Base-by-base conservation (phyloP, 2,888 invertebrate species). In the Volucella inanis region DNA sequence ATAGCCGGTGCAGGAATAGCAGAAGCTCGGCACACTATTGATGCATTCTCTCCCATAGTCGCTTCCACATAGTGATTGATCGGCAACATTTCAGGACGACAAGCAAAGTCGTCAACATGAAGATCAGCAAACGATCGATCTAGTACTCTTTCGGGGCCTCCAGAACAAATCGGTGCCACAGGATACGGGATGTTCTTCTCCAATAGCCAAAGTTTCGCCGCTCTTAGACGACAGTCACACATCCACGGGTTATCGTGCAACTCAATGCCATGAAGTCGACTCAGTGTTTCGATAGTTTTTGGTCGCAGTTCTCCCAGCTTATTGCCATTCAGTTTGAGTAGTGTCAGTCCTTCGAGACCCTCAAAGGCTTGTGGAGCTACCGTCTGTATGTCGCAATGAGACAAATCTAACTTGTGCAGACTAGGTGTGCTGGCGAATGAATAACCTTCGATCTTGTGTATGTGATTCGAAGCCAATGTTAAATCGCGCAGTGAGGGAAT, bases 171-270 rank as follows among this genome's bases (percentile, higher is more conserved):
- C 0, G 97, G 97, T 8, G 96, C 95, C 68, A 96, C 95, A n/a
- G 95, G 94, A 88, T 95, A 94, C 2, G 96, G 95, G 49, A 96
- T 94, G 90, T 96, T 96, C 88, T 95, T 94, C 89, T 95, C 94
- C 65, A 95, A 94, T 87, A 97, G 92, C 97, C 97, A 97, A 88
- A 95, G 93, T 90, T 97, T 96, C 79, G 97, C 94, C 79, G 96
- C 95, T 64, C 97, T 93, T 78, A 97, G 91, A 31, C 96, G 95
- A 89, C 97, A 98, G 90, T 97, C 97, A 90, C 97, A 98, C 84
- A 95, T 94, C 97, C 97, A 97, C 0, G 96, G 97, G 92, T 97
- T 97, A 87, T 96, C 96, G 87, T 97, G 96, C 87, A 97, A 92
- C 90, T 97, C 96, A 84, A 97, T 95, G 52, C 95, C 96, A 90